A percentile compares a stretch with the other conserved stretches of the same genome.
Evolutionary conservation across 2,888 invertebrate species (phyloP).

Genomic region (Caenorhabditis imperialis): DNA sequence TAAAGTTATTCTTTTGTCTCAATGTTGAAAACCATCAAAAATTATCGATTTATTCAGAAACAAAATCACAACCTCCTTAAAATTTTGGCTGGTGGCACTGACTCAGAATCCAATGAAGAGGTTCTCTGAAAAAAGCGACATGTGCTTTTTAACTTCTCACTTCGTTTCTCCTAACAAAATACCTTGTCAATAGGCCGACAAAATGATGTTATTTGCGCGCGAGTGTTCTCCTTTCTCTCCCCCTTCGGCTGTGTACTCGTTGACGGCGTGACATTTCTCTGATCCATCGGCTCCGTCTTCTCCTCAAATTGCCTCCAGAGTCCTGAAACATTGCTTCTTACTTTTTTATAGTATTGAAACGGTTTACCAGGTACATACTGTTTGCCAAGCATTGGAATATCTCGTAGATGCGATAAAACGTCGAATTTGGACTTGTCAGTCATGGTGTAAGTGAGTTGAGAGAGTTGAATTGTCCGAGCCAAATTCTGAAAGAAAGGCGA

Average conservation of each 20-base stretch:
- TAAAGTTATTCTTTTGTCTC: too few relatives aligned
- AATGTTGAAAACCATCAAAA: too few relatives aligned
- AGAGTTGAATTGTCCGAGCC: neutral
- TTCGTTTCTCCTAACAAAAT: constrained; percentile 4
- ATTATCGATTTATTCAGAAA: too few relatives aligned
- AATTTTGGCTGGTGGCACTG: too few relatives aligned
- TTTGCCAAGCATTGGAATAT: constrained; percentile 49
- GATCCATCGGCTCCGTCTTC: constrained; percentile 6
- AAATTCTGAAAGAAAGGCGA: constrained; percentile 21
- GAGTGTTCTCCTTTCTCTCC: constrained; percentile 3
- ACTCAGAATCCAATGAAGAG: too few relatives aligned
- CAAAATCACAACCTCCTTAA: too few relatives aligned
- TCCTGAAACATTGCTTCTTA: constrained; percentile 10
- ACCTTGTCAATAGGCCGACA: constrained; percentile 25
- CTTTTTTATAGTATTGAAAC: neutral
- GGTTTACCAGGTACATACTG: constrained; percentile 45
- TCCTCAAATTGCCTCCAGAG: constrained; percentile 25
- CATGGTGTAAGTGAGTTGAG: neutral
- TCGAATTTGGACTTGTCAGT: constrained; percentile 30
- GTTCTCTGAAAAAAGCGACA: too few relatives aligned
- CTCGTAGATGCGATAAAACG: constrained; percentile 31
- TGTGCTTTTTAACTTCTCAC: neutral
- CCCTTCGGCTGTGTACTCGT: neutral
- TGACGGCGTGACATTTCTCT: constrained; percentile 6
- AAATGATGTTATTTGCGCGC: constrained; percentile 4